Evolutionary conservation across 2,113 vertebrate genomes (phyloP).

Genomic region (Thamnophis sirtalis): DNA sequence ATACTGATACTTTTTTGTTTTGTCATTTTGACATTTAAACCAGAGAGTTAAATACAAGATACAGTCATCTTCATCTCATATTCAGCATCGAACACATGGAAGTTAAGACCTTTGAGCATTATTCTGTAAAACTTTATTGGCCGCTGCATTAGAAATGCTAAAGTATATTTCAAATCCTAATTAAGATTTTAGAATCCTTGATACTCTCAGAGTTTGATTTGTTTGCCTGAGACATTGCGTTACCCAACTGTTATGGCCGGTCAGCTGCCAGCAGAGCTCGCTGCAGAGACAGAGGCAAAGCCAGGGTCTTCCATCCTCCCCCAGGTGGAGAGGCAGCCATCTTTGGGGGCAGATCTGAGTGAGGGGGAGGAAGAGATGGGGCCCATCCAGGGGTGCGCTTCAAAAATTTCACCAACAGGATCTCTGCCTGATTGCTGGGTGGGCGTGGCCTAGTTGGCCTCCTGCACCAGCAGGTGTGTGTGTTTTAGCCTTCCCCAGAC

Average conservation of each 20-base stretch:
- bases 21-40: background rate
- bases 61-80: background rate
- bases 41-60: background rate
- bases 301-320: too few relatives aligned
- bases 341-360: too few relatives aligned
- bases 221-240: background rate
- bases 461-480: too few relatives aligned
- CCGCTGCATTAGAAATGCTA: background rate
- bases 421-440: too few relatives aligned
- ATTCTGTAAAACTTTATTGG: background rate
- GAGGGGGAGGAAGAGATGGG: too few relatives aligned
- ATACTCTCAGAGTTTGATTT: background rate
- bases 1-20: background rate
- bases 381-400: too few relatives aligned
- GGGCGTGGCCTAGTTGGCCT: too few relatives aligned
- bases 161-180: background rate
- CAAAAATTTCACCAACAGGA: too few relatives aligned
- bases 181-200: background rate
- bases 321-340: too few relatives aligned
- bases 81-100: background rate
- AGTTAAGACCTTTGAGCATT: background rate
- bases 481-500: too few relatives aligned
- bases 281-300: too few relatives aligned
- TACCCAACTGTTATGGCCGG: background rate
- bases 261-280: too few relatives aligned